Percentiles rank a stretch among this genome's conserved stretches.
Evolutionary conservation across 2,113 vertebrate species (phyloP).

Genomic region (Globicephala melas): DNA sequence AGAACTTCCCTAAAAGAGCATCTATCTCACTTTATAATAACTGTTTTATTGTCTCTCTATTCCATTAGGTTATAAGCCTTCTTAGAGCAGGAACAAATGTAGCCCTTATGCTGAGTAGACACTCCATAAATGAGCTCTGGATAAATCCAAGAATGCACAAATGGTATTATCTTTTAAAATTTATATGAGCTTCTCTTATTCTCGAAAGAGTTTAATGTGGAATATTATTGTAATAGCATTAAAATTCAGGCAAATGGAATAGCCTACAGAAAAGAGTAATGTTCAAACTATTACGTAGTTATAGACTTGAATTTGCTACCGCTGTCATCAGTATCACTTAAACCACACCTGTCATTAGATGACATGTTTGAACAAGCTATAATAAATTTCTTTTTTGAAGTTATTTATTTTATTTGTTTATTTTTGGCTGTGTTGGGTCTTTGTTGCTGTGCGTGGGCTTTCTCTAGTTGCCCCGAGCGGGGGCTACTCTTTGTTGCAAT

Average conservation of each 20-base stretch:
- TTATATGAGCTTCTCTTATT: neutral
- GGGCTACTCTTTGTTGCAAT: no score
- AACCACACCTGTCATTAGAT: neutral
- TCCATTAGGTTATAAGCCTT: neutral
- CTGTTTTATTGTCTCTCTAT: neutral
- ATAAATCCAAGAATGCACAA: neutral
- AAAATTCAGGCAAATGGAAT: neutral
- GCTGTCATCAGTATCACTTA: neutral
- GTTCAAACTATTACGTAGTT: neutral
- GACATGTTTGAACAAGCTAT: neutral
- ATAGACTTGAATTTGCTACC: neutral
- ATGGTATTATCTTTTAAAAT: neutral
- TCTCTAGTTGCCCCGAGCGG: no score
- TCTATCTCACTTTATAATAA: neutral
- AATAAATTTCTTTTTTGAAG: neutral
- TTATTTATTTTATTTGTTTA: no score
- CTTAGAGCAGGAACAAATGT: neutral
- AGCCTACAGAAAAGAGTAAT: neutral
- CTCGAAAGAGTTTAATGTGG: neutral
- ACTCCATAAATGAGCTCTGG: neutral
- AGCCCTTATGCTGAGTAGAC: neutral
- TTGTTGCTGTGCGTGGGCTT: no score
- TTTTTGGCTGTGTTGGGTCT: no score
- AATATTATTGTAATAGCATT: neutral
- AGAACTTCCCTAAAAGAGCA: neutral